Evolutionary conservation across 2,113 vertebrate genomes (phyloP), one percentile per base, ranked within the genome.

Genomic region (Solenodon paradoxus): DNA sequence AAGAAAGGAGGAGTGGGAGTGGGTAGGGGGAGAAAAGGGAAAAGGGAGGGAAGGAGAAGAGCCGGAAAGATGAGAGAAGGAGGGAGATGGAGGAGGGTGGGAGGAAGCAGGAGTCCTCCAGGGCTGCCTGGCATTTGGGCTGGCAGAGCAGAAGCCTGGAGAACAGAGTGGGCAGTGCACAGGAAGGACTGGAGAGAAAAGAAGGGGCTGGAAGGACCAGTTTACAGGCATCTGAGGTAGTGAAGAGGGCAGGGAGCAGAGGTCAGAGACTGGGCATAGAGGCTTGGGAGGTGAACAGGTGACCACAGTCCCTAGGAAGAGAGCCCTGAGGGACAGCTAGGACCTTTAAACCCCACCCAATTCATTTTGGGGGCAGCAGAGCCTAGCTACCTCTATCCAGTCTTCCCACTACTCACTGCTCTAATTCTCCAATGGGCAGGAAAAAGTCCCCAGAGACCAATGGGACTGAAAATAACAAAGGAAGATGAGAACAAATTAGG

Each of bases 1-100:
- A 26, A 9, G 30, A 28, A 6, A 30, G 42, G 7, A 7, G 38
- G 28, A 9, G 11, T 19, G 7, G 8, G 42, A 26, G 55, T 9
- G 26, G 2, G 26, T 4, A 75, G 17, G 11, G 35, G 11, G 9
- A 19, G 11, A 71, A 24, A 40, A 12, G 38, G 35, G 9, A 26
- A 8, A 19, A 5, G 40, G 15, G 8, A 30, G 38, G 1, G 1
- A 1, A 19, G 20, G 24, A 3, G 4, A 6, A 0, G 7, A 16
- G 2, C 3, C 13, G 32, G 2, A 10, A 32, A 5, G 4, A 9
- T 30, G 28, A 7, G 30, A 10, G 10, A 12, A 26, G 1, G 35
- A 3, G 30, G 28, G 38, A 4, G 19, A 17, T 2, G 32, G 15
- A 9, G 49, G 16, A 8, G 28, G 55, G 6, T 13, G 4, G 49